phyloP scores from a whole-genome alignment of 1,140 invertebrate species.

The Tribolium madens region DNA sequence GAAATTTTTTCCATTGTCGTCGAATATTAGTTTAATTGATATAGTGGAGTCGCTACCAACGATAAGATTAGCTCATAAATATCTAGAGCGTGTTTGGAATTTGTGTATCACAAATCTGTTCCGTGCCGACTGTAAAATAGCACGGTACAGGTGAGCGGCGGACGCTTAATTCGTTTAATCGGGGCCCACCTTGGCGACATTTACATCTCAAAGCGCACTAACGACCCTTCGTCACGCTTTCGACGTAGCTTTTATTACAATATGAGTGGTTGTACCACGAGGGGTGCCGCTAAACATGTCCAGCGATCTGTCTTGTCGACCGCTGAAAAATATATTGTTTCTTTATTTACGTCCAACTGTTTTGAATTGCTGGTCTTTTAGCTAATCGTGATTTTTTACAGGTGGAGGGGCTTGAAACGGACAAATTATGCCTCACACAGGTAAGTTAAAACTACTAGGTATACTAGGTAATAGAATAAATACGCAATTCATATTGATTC shows the following conservation, averaged over 20 bases:
- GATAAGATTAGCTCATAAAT: conserved; percentile 33
- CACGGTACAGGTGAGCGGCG: conserved; percentile 41
- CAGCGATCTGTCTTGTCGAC: not conserved
- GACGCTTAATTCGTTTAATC: conserved; percentile 43
- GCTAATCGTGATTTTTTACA: not conserved
- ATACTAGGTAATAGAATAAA: no score
- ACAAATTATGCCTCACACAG: not conserved
- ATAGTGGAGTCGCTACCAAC: not conserved
- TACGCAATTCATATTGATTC: no score
- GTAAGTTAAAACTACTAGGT: not conserved
- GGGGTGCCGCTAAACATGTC: conserved; percentile 3
- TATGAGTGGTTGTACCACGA: conserved; percentile 25
- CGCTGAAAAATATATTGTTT: not conserved
- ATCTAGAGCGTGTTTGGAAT: conserved; percentile 29
- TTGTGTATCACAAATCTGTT: conserved; percentile 39
- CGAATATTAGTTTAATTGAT: conserved; percentile 35
- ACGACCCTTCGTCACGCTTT: conserved; percentile 46
- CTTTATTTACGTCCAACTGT: not conserved
- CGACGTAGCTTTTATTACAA: conserved; percentile 4
- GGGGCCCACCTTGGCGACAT: conserved; percentile 43
- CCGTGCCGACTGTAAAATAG: conserved; percentile 41
- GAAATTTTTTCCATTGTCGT: conserved; percentile 29
- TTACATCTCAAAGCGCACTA: conserved; percentile 49
- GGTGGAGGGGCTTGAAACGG: not conserved
- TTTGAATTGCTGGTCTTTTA: not conserved